Conservation (phyloP, 2,797 vertebrate species). For the Hybognathus amarus region DNA sequence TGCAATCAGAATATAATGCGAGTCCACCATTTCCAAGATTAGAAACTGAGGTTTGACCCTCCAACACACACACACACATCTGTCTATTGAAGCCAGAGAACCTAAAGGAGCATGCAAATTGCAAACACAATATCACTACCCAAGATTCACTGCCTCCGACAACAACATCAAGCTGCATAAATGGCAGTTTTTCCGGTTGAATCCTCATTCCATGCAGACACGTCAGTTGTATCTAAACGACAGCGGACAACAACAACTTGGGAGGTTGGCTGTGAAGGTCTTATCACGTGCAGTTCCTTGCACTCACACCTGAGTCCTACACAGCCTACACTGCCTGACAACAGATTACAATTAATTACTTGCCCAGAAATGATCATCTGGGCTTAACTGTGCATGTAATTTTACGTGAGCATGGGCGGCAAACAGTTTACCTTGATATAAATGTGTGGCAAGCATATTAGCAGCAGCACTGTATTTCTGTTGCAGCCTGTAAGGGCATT, state of each 20-base stretch:
- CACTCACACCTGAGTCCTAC: constrained; percentile 1
- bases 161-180: constrained; percentile 51
- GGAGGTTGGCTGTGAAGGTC: constrained; percentile 5
- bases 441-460: constrained; percentile 50
- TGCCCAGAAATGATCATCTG: constrained; percentile 55
- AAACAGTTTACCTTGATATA: constrained; percentile 51
- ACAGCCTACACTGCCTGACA: neutral
- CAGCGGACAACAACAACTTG: neutral
- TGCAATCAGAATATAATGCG: neutral
- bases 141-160: constrained; percentile 52
- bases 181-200: constrained; percentile 34
- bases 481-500: constrained; percentile 22
- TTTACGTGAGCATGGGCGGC: constrained; percentile 49
- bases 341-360: constrained; percentile 58
- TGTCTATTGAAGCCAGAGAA: neutral
- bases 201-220: constrained; percentile 38
- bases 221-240: constrained; percentile 26
- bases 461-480: constrained; percentile 27
- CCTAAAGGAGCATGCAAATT: constrained; percentile 34
- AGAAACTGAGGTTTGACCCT: neutral
- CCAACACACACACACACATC: neutral
- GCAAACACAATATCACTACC: constrained; percentile 37
- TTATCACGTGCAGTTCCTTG: neutral
- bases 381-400: constrained; percentile 62
- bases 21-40: neutral